phyloP scores from a whole-genome alignment of 2,113 vertebrate genomes.

The Proteles cristata region DNA sequence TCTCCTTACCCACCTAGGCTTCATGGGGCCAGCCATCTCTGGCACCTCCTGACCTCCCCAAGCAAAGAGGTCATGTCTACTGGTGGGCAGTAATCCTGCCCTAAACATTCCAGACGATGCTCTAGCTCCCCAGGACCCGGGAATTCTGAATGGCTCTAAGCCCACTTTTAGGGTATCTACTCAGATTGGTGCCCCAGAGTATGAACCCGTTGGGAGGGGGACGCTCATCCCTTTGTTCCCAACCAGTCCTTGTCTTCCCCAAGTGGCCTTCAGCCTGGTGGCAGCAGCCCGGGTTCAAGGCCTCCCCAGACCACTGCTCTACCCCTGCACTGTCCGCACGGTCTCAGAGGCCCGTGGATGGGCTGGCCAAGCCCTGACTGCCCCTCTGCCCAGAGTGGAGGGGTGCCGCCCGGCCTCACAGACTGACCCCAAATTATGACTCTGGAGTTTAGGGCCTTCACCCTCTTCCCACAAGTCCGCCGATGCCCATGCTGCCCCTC shows the following conservation, averaged over 20 bases:
- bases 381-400: too few species aligned
- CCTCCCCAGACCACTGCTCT: neutral
- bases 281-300: neutral
- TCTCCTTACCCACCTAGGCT: neutral
- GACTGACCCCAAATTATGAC: neutral
- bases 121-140: neutral
- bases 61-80: neutral
- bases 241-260: neutral
- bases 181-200: neutral
- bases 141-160: neutral
- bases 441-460: neutral
- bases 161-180: neutral
- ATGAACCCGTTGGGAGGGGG: neutral
- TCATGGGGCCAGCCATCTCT: neutral
- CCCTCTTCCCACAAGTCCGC: too few species aligned
- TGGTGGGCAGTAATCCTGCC: neutral
- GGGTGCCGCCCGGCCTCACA: rapidly evolving
- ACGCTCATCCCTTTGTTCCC: neutral
- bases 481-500: neutral
- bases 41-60: neutral
- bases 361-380: neutral
- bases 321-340: neutral
- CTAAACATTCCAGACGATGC: neutral
- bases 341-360: neutral
- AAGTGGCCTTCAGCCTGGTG: neutral